Conservation (phyloP, 1,140 invertebrate species). For the Meloidogyne floridensis region DNA sequence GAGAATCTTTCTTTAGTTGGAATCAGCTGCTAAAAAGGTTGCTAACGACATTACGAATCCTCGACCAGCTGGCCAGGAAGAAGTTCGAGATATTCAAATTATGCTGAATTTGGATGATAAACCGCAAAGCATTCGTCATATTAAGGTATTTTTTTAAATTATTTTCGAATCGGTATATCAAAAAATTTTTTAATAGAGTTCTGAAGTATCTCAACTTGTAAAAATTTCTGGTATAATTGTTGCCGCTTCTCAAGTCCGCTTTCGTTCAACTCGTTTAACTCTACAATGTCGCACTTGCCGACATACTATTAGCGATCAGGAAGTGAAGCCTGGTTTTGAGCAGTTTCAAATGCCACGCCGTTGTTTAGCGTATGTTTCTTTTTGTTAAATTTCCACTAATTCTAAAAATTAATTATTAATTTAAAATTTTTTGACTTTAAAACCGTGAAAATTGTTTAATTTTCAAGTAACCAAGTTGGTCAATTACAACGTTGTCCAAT, state of each 20-base stretch:
- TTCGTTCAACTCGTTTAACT: conserved; percentile 90
- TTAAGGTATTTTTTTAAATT: conserved; percentile 75
- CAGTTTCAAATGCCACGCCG: conserved; percentile 93
- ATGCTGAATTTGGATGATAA: conserved; percentile 82
- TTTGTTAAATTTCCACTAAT: conserved; percentile 68
- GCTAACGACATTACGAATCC: conserved; percentile 93
- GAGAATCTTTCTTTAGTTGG: conserved; percentile 73
- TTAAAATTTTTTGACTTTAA: no score
- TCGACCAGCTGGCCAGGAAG: conserved; percentile 83
- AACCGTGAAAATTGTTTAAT: background rate
- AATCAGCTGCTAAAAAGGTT: conserved; percentile 94
- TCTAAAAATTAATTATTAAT: background rate
- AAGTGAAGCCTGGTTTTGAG: conserved; percentile 90
- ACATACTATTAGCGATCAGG: conserved; percentile 83
- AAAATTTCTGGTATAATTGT: conserved; percentile 95
- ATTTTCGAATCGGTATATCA: no score
- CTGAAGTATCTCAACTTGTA: conserved; percentile 85
- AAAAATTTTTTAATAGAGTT: conserved; percentile 76
- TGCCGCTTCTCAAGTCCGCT: conserved; percentile 85
- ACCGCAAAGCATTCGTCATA: conserved; percentile 78
- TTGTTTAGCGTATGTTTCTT: conserved; percentile 77
- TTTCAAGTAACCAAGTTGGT: conserved; percentile 77
- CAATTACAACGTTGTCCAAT: conserved; percentile 83
- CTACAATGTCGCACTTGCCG: conserved; percentile 93
- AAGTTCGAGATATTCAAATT: conserved; percentile 90